Conservation (phyloP, 2,888 invertebrate genomes). For the Xylota sylvarum region DNA sequence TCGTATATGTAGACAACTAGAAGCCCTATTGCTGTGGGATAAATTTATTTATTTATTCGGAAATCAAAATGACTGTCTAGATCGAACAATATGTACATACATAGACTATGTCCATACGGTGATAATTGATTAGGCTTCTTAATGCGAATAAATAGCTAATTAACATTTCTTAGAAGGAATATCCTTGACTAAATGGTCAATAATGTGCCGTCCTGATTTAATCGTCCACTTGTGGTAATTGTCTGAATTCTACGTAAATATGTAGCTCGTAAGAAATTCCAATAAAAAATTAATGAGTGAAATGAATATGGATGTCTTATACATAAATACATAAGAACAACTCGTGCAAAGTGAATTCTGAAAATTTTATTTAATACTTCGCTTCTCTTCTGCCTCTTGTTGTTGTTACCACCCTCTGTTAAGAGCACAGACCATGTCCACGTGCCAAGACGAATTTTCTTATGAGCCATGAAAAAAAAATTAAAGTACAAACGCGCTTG, state of each 20-base stretch:
- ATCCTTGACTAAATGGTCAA: slow-evolving; percentile 1
- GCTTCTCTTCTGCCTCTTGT: background rate
- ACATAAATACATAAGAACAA: background rate
- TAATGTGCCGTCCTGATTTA: background rate
- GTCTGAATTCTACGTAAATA: background rate
- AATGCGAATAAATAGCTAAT: slow-evolving; percentile 11
- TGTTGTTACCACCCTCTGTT: background rate
- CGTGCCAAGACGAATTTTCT: background rate
- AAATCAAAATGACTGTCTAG: background rate
- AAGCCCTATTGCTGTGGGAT: background rate
- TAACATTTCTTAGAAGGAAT: background rate
- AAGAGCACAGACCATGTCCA: background rate
- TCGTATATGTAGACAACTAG: too few relatives aligned
- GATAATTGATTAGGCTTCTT: slow-evolving; percentile 7
- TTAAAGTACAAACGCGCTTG: background rate
- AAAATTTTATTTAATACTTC: background rate
- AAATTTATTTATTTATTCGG: background rate
- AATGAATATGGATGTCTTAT: background rate
- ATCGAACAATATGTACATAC: background rate
- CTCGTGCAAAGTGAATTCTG: slow-evolving; percentile 1
- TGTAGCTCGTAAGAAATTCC: background rate
- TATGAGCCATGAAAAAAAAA: background rate
- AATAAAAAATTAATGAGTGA: background rate
- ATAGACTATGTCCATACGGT: background rate
- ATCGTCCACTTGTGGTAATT: background rate